A percentile compares a stretch with the other conserved stretches of the same genome.
phyloP scores from a whole-genome alignment of 2,888 invertebrate genomes.

The Argyresthia albistria region DNA sequence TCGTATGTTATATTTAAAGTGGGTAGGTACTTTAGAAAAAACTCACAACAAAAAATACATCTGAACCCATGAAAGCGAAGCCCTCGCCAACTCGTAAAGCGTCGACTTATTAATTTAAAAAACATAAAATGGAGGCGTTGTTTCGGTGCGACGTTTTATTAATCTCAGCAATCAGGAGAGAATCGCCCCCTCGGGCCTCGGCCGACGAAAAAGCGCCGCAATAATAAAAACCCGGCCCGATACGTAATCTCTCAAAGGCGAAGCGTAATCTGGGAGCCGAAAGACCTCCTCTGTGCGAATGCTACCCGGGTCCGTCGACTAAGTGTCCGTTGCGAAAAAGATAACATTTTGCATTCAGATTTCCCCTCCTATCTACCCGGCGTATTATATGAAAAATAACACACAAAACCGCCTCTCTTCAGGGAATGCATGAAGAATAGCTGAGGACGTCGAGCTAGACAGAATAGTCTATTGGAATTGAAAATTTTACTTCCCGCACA shows the following conservation, averaged over 20 bases:
- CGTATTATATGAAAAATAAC: too few relatives aligned
- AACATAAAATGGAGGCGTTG: slow-evolving; percentile 31
- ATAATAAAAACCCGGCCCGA: slow-evolving; percentile 2
- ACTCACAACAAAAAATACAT: slow-evolving; percentile 1
- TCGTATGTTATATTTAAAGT: too few relatives aligned
- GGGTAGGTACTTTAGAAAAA: neutral
- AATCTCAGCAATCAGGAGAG: slow-evolving; percentile 29
- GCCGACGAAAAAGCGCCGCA: neutral
- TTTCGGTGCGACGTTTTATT: slow-evolving; percentile 22
- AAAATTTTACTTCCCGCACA: neutral
- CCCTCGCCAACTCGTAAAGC: neutral
- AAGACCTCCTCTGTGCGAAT: neutral
- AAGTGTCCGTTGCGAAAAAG: neutral
- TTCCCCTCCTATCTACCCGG: neutral
- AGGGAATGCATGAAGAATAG: neutral
- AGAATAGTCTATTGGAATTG: neutral
- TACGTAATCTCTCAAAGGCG: slow-evolving; percentile 3
- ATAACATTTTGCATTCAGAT: neutral
- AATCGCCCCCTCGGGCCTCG: slow-evolving; percentile 7
- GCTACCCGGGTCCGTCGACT: neutral
- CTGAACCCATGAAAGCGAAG: neutral
- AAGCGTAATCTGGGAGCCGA: neutral
- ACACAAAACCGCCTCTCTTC: neutral
- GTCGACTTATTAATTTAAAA: slow-evolving; percentile 11
- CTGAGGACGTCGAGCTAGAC: neutral